Conservation (phyloP, 1,140 invertebrate species). For the Drosophila subpulchrella region DNA sequence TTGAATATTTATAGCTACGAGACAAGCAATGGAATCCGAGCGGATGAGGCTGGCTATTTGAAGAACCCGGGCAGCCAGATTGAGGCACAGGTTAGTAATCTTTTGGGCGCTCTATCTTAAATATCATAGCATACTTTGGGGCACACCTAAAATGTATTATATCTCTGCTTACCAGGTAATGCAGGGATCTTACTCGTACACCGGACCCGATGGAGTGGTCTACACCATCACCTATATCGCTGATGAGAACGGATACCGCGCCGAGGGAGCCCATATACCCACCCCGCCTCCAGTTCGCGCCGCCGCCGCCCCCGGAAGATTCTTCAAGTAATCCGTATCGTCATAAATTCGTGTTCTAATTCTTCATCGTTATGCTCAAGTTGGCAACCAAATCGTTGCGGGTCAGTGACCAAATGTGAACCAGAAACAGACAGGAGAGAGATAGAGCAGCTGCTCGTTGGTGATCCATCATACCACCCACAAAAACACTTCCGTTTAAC, state of each 20-base stretch:
- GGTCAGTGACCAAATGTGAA: conserved; percentile 12
- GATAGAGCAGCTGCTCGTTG: conserved; percentile 30
- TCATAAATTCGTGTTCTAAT: conserved; percentile 4
- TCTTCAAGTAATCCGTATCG: conserved; percentile 72
- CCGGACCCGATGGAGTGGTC: conserved; percentile 88
- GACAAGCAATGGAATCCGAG: conserved; percentile 87
- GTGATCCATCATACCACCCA: conserved; percentile 13
- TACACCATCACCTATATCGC: conserved; percentile 88
- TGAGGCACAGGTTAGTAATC: conserved; percentile 84
- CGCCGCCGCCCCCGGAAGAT: conserved; percentile 73
- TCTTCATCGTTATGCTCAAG: conserved; percentile 41
- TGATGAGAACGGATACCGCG: conserved; percentile 88
- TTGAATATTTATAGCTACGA: conserved; percentile 85
- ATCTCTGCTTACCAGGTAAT: conserved; percentile 84
- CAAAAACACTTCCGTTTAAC: conserved; percentile 8
- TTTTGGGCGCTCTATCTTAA: background rate
- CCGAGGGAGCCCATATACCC: conserved; percentile 86
- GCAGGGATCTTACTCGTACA: conserved; percentile 88
- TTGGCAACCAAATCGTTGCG: conserved; percentile 25
- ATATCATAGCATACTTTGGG: conserved; percentile 18
- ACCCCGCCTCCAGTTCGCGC: conserved; percentile 86
- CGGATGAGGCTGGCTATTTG: conserved; percentile 87
- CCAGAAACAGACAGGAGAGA: conserved; percentile 19
- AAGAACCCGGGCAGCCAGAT: conserved; percentile 85
- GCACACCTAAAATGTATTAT: conserved; percentile 33